These are phyloP conservation scores for Saccopteryx leptura DNA, from an alignment of 2,113 vertebrate species.

Conservation along the genomic window DNA sequence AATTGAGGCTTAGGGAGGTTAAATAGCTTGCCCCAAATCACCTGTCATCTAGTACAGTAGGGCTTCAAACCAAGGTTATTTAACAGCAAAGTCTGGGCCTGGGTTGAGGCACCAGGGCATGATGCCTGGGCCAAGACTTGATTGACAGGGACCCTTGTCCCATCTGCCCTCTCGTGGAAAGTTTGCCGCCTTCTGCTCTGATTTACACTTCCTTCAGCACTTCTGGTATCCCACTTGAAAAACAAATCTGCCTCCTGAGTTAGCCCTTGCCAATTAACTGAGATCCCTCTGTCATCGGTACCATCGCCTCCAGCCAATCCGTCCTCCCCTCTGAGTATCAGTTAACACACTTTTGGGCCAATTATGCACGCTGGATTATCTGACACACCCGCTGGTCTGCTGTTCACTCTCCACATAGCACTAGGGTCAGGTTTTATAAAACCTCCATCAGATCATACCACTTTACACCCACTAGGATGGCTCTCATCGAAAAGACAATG, in stretches of 20 bases:
- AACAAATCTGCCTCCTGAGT: background rate
- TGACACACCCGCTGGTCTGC: background rate
- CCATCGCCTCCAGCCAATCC: background rate
- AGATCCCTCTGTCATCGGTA: background rate
- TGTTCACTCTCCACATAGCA: background rate
- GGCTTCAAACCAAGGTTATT: background rate
- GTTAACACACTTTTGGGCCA: background rate
- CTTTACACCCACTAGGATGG: background rate
- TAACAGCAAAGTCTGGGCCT: background rate
- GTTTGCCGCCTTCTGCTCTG: background rate
- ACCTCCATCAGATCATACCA: background rate
- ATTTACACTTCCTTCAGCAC: background rate
- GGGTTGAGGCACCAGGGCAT: background rate
- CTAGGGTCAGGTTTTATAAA: background rate
- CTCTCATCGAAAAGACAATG: background rate
- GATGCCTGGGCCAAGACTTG: background rate
- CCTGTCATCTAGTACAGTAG: background rate
- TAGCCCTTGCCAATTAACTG: background rate
- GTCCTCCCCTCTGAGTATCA: background rate
- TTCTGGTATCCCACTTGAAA: slow-evolving; percentile 8
- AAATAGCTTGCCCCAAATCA: background rate
- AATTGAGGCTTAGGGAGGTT: background rate
- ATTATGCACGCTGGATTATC: background rate
- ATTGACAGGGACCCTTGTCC: background rate
- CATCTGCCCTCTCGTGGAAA: background rate